Evolutionary conservation across 1,140 invertebrate species (phyloP).

Genomic region (Pinna nobilis): DNA sequence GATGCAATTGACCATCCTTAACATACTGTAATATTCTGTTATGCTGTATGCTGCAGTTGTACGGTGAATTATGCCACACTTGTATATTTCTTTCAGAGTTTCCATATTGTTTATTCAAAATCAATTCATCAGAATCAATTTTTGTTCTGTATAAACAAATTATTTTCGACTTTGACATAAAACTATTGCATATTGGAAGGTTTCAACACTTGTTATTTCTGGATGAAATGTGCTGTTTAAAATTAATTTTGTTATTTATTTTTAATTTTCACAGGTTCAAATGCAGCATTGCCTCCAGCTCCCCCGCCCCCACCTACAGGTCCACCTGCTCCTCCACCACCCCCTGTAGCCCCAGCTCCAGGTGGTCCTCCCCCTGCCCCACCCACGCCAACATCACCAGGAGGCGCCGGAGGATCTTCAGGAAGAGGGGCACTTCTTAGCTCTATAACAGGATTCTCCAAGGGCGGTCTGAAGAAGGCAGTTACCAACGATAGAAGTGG

Average conservation of each 20-base stretch:
- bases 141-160: too few species aligned
- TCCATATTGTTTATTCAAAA: too few species aligned
- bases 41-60: too few species aligned
- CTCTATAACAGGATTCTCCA: conserved; percentile 69
- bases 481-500: conserved; percentile 68
- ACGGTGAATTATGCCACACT: too few species aligned
- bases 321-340: conserved; percentile 29
- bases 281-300: conserved; percentile 48
- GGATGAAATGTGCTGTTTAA: background rate
- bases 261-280: conserved; percentile 3
- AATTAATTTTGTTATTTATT: conserved; percentile 18
- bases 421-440: conserved; percentile 65
- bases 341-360: conserved; percentile 1
- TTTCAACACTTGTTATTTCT: too few species aligned
- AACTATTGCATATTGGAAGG: too few species aligned
- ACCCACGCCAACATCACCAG: conserved; percentile 44
- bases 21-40: too few species aligned
- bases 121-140: too few species aligned
- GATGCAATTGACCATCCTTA: too few species aligned
- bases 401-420: conserved; percentile 25
- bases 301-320: conserved; percentile 38
- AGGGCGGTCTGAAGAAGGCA: conserved; percentile 65
- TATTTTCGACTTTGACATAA: too few species aligned
- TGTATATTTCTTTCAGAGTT: too few species aligned
- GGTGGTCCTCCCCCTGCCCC: conserved; percentile 27